Evolutionary conservation across 2,113 vertebrate species (phyloP).

Genomic region (Elaphurus davidianus): DNA sequence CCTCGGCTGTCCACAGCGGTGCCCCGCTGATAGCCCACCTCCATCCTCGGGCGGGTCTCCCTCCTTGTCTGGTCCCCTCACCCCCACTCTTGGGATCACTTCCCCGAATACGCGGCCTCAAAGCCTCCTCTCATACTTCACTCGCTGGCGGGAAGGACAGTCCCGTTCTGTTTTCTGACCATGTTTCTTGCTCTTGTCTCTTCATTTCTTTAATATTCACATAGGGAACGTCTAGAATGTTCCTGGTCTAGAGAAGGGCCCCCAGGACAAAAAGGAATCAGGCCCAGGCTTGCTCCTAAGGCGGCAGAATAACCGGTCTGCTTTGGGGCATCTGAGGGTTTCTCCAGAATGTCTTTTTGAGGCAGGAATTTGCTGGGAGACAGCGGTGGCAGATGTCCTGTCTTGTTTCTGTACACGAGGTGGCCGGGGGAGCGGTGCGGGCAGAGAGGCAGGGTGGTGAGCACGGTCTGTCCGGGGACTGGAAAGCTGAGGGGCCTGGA

Average conservation of each 20-base stretch:
- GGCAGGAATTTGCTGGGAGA: background rate
- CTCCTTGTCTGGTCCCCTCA: background rate
- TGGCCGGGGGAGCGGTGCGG: background rate
- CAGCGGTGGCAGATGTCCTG: background rate
- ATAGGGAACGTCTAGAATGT: background rate
- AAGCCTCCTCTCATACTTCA: background rate
- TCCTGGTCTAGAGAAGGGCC: background rate
- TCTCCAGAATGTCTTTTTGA: background rate
- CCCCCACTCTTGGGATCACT: background rate
- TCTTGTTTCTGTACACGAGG: background rate
- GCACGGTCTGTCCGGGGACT: background rate
- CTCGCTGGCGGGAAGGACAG: background rate
- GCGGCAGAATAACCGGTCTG: accelerated
- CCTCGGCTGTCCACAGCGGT: accelerated
- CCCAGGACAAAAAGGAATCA: background rate
- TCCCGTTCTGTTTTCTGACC: background rate
- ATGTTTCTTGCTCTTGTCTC: background rate
- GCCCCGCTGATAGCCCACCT: background rate
- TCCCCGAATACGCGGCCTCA: background rate
- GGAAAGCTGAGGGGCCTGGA: background rate
- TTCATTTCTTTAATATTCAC: background rate
- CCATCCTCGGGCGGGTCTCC: background rate
- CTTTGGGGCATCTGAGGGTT: background rate
- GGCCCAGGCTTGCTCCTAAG: background rate
- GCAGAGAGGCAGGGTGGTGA: background rate